phyloP scores from a whole-genome alignment of 1,140 invertebrate species.

The Ceratosolen solmsi region DNA sequence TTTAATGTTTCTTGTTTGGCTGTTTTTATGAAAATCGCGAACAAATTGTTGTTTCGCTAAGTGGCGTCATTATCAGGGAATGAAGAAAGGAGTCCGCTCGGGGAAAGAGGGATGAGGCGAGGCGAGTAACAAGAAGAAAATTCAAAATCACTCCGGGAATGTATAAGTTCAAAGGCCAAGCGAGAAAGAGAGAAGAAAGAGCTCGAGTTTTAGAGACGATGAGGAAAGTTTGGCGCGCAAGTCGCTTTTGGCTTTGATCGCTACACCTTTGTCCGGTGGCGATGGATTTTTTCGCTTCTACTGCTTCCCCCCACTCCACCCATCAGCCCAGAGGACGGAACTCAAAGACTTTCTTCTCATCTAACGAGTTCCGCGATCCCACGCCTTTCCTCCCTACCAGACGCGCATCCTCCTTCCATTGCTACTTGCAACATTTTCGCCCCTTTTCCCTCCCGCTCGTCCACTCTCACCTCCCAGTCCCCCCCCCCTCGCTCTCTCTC shows the following conservation, averaged over 20 bases:
- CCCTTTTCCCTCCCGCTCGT: background rate
- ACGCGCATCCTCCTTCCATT: background rate
- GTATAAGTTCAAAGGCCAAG: constrained; percentile 38
- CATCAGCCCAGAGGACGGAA: constrained; percentile 18
- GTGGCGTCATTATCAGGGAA: constrained; percentile 5
- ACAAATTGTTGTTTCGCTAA: background rate
- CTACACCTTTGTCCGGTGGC: constrained; percentile 49
- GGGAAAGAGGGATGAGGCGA: background rate
- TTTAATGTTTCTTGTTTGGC: no score
- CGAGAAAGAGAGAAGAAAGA: background rate
- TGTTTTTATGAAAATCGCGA: no score
- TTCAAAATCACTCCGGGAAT: constrained; percentile 33
- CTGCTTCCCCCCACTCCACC: background rate
- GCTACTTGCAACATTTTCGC: background rate
- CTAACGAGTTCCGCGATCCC: constrained; percentile 46
- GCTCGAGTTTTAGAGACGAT: background rate
- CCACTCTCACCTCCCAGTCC: constrained; percentile 36
- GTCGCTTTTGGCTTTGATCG: constrained; percentile 41
- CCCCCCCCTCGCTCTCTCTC: background rate
- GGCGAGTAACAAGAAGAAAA: background rate
- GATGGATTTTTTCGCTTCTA: constrained; percentile 47
- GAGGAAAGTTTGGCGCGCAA: constrained; percentile 36
- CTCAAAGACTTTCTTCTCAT: constrained; percentile 46
- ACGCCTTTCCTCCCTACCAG: background rate
- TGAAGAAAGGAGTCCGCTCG: background rate